Evolutionary conservation across 2,113 vertebrate genomes (phyloP).

Genomic region (Pterocles gutturalis): DNA sequence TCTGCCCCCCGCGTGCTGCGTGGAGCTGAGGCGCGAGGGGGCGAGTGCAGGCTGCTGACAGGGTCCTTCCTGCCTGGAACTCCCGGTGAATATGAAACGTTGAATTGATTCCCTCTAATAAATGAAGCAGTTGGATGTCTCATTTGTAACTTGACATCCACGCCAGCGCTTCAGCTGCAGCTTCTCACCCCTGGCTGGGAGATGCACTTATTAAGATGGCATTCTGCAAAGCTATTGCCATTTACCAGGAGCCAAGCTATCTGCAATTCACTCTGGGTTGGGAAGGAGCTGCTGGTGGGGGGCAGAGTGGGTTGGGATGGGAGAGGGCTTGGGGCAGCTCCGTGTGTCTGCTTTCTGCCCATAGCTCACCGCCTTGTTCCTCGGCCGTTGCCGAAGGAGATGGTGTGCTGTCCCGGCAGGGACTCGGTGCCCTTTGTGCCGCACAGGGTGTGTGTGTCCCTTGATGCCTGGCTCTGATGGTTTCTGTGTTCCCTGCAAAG

Average conservation of each 20-base stretch:
- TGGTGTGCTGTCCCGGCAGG: accelerated
- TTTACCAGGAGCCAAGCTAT: neutral
- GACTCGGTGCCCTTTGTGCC: accelerated
- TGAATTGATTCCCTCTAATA: conserved; percentile 60
- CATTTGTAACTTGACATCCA: conserved; percentile 60
- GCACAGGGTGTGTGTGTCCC: neutral
- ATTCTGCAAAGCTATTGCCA: conserved; percentile 22
- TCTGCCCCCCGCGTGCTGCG: accelerated
- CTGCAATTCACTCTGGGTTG: neutral
- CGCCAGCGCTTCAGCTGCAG: conserved; percentile 16
- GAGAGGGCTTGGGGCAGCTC: neutral
- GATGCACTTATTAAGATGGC: conserved; percentile 44
- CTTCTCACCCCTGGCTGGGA: conserved; percentile 42
- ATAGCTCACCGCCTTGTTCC: accelerated
- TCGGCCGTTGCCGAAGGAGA: accelerated
- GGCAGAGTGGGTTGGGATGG: neutral
- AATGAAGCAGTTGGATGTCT: conserved; percentile 67
- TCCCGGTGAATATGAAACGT: conserved; percentile 14
- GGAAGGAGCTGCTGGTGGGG: neutral
- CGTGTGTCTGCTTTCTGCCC: neutral
- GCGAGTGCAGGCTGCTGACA: neutral
- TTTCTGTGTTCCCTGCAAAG: neutral
- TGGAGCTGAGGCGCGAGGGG: neutral
- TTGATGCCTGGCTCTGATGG: accelerated
- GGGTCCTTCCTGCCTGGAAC: conserved; percentile 13